Conservation (phyloP, 2,113 vertebrate genomes). For the Syrrhaptes paradoxus region DNA sequence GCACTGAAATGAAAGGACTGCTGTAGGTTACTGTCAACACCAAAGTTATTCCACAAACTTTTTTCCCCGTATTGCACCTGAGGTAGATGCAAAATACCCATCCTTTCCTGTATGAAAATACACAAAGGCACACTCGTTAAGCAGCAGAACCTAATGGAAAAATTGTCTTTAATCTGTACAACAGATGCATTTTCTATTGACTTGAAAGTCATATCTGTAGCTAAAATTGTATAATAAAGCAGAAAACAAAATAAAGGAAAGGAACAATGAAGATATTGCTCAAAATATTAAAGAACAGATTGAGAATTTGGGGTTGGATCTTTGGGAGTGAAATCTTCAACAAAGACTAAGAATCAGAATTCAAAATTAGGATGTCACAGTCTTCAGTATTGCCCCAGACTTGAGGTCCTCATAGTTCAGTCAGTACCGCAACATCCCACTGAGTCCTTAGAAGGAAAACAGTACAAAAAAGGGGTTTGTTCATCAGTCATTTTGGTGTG, state of each 20-base stretch:
- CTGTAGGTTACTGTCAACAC: neutral
- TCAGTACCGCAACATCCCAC: neutral
- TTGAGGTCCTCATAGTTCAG: neutral
- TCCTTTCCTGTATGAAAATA: neutral
- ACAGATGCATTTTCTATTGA: neutral
- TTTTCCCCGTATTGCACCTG: neutral
- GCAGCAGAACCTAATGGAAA: neutral
- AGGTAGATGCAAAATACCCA: neutral
- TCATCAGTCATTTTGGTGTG: neutral
- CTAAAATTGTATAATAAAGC: neutral
- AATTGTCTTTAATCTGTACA: neutral
- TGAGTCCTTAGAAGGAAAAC: neutral
- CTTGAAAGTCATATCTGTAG: neutral
- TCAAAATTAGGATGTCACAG: neutral
- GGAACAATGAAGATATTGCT: neutral
- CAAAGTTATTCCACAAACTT: neutral
- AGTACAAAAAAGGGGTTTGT: accelerated
- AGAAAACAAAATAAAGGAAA: neutral
- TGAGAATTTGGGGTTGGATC: neutral
- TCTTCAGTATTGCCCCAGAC: neutral
- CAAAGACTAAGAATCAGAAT: neutral
- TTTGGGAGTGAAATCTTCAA: neutral
- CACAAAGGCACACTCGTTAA: neutral
- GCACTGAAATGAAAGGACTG: neutral
- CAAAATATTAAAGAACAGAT: neutral